Evolutionary conservation across 2,113 vertebrate species (phyloP).

Genomic region (Amblyopsis rosae): DNA sequence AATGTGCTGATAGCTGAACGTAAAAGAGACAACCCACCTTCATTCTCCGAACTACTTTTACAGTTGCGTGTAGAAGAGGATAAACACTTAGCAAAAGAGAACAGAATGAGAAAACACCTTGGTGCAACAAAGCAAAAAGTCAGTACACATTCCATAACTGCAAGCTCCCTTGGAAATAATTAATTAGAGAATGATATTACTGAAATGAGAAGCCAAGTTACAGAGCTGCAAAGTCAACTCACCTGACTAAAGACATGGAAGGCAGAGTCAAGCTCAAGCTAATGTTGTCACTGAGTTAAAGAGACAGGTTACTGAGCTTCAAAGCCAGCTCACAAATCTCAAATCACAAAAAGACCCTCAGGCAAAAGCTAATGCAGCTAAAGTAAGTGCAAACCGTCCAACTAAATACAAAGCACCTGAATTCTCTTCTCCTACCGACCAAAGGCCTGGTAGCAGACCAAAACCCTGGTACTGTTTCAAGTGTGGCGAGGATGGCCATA

Average conservation of each 20-base stretch:
- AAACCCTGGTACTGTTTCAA: neutral
- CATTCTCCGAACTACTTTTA: slow-evolving; percentile 23
- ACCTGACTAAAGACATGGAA: neutral
- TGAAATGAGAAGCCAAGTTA: slow-evolving; percentile 8
- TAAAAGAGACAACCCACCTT: slow-evolving; percentile 4
- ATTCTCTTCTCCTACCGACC: neutral
- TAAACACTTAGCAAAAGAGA: slow-evolving; percentile 18
- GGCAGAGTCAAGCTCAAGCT: slow-evolving; percentile 1
- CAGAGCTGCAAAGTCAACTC: slow-evolving; percentile 11
- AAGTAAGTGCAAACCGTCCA: slow-evolving; percentile 1
- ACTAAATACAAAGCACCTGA: neutral
- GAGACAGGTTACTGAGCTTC: neutral
- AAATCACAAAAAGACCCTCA: neutral
- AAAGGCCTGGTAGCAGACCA: neutral
- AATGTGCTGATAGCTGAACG: slow-evolving; percentile 17
- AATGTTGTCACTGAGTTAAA: neutral
- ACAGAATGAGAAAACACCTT: slow-evolving; percentile 20
- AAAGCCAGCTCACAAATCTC: neutral
- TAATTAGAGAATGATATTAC: neutral
- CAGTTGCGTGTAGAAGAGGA: slow-evolving; percentile 16
- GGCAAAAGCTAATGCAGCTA: slow-evolving; percentile 3
- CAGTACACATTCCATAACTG: neutral
- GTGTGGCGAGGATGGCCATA: no score
- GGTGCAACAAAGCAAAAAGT: slow-evolving; percentile 15
- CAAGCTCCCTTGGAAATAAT: neutral